These are phyloP conservation scores for Ophioderma brevispina DNA, from an alignment of 35 echinoderm and acorn worm species.

Conservation along the genomic window DNA sequence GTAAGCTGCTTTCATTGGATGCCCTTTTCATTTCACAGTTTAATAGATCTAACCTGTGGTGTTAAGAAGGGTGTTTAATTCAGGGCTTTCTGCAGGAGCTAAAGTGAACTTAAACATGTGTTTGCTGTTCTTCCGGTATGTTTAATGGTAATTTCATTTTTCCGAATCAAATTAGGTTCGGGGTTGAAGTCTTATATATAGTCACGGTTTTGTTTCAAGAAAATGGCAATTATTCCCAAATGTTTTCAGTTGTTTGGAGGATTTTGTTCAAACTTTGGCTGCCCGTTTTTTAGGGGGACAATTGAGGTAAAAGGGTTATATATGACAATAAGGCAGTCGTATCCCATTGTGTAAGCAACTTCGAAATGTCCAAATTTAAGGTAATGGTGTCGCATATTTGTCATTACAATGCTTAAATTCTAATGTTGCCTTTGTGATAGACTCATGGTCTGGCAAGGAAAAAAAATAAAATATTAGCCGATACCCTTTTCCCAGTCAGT, in stretches of 20 bases:
- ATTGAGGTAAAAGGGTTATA: background rate
- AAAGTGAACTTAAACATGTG: background rate
- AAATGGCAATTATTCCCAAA: background rate
- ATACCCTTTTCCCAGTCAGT: background rate
- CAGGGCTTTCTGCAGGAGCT: background rate
- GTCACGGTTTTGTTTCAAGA: background rate
- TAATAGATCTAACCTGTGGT: slow-evolving; percentile 29
- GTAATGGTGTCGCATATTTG: background rate
- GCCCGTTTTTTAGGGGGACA: background rate
- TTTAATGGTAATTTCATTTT: background rate
- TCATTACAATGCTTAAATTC: background rate
- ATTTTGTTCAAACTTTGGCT: slow-evolving; percentile 5
- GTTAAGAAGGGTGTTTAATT: background rate
- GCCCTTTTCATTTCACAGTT: background rate
- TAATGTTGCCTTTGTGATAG: background rate
- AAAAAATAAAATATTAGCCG: slow-evolving; percentile 11
- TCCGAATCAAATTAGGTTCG: too few species aligned
- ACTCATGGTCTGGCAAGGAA: background rate
- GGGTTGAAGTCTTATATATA: background rate
- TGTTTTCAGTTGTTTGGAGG: background rate
- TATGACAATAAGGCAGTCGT: background rate
- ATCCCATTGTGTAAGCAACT: background rate
- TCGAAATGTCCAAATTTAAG: background rate
- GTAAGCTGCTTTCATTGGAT: background rate
- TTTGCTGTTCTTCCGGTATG: background rate